Base-by-base conservation (phyloP, 2,888 invertebrate species). In the Eristalinus aeneus region DNA sequence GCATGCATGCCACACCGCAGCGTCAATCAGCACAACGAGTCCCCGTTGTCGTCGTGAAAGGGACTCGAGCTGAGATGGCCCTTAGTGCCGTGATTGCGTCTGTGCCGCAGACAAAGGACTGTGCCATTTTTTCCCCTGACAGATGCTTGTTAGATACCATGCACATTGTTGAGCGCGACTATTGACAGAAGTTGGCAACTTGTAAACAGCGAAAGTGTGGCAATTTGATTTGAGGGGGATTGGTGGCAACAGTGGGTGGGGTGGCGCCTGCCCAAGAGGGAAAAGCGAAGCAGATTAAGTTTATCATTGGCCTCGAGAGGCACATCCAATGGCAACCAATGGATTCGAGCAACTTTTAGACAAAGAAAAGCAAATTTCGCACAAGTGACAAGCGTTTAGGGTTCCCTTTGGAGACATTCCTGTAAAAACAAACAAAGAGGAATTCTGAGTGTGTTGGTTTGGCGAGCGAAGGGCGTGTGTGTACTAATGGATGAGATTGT, bases 21-120 rank as follows among this genome's bases (percentile, higher is more conserved):
- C 73, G 61, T 64, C 71, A 75, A 84, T 84, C 75, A 80, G 71
- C 80, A 71, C 60, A 71, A 61, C 69, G 64, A 73, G 34, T 73
- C 68, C 34, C 31, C 11, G 27, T 60, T 69, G 27, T 53, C 23
- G 63, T 73, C 12, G 8, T 46, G 4, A 63, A 71, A 75, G 69
- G 65, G 65, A 71, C 53, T 53, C 56, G 56, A 72, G 46, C 65
- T 20, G 16, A 65, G 46, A 72, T 34, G 67, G 73, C 39, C 22
- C 68, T 58, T 72, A 63, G 22, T 68, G n/a, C 32, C n/a, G 46
- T 54, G 32, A 8, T 54, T 60, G 75, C 39, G 46, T 16, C 46
- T 46, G 46, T 8, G 2, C 16, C 16, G 46, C 54, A 32, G 23
- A 72, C 60, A 61, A 64, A 61, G 53, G 53, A 27, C 39, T 53